Conservation (phyloP, 2,113 vertebrate species). For the Pitta sordida region DNA sequence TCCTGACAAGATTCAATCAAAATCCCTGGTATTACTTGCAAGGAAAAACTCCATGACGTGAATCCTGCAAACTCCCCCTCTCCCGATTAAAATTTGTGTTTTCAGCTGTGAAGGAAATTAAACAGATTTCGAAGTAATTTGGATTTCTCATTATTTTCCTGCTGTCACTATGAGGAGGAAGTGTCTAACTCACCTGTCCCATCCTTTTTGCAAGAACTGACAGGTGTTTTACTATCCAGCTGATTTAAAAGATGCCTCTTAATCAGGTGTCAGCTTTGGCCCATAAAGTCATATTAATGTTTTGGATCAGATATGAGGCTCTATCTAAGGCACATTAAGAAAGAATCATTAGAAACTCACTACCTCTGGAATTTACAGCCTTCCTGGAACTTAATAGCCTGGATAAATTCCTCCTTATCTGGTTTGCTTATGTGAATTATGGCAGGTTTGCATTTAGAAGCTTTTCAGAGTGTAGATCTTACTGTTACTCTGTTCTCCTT, state of each 20-base stretch:
- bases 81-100: neutral
- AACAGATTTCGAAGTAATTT: neutral
- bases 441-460: neutral
- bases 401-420: constrained; percentile 51
- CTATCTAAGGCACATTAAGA: constrained; percentile 40
- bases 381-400: constrained; percentile 48
- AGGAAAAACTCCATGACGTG: neutral
- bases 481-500: neutral
- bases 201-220: constrained; percentile 2
- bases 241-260: constrained; percentile 59
- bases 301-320: constrained; percentile 54
- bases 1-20: neutral
- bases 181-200: neutral
- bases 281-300: constrained; percentile 63
- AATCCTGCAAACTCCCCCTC: neutral
- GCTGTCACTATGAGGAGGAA: neutral
- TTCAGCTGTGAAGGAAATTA: neutral
- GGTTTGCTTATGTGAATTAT: constrained; percentile 48
- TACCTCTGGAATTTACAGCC: constrained; percentile 51
- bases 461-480: neutral
- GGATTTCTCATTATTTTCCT: neutral
- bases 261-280: constrained; percentile 58
- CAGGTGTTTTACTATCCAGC: neutral
- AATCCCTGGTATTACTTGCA: neutral
- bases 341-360: constrained; percentile 61